phyloP scores from a whole-genome alignment of 2,888 invertebrate species.

The Junonia oenone region DNA sequence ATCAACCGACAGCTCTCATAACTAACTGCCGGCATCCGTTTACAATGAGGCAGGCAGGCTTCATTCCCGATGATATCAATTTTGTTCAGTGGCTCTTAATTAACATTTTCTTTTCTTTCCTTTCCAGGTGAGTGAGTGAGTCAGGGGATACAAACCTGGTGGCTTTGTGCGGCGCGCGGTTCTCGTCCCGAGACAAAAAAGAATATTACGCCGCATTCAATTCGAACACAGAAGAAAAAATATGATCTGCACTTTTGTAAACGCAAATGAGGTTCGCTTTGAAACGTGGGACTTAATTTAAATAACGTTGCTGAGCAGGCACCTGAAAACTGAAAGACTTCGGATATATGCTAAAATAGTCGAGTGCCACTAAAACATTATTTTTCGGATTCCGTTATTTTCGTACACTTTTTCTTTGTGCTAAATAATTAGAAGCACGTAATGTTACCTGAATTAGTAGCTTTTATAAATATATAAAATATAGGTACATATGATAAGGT shows the following conservation, averaged over 20 bases:
- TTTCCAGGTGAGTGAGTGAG: conserved; percentile 79
- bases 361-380: conserved; percentile 26
- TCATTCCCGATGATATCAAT: conserved; percentile 69
- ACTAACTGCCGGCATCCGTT: conserved; percentile 57
- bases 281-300: conserved; percentile 63
- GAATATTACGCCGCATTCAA: conserved; percentile 74
- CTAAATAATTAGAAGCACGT: neutral
- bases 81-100: conserved; percentile 75
- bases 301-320: conserved; percentile 51
- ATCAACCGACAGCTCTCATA: conserved; percentile 33
- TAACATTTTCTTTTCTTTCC: conserved; percentile 78
- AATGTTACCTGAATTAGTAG: no score
- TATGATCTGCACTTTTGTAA: conserved; percentile 74
- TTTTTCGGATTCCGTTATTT: conserved; percentile 14
- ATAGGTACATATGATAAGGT: no score
- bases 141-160: conserved; percentile 64
- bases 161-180: conserved; percentile 56
- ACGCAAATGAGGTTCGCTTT: conserved; percentile 73
- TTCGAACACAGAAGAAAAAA: conserved; percentile 63
- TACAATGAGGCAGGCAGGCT: conserved; percentile 61
- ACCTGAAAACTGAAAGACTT: conserved; percentile 39
- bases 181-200: conserved; percentile 60
- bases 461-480: no score
- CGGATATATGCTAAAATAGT: conserved; percentile 31
- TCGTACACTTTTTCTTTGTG: neutral